These are phyloP conservation scores for Stegodyphus dumicola DNA, from an alignment of 1,140 invertebrate species.

Conservation along the genomic window DNA sequence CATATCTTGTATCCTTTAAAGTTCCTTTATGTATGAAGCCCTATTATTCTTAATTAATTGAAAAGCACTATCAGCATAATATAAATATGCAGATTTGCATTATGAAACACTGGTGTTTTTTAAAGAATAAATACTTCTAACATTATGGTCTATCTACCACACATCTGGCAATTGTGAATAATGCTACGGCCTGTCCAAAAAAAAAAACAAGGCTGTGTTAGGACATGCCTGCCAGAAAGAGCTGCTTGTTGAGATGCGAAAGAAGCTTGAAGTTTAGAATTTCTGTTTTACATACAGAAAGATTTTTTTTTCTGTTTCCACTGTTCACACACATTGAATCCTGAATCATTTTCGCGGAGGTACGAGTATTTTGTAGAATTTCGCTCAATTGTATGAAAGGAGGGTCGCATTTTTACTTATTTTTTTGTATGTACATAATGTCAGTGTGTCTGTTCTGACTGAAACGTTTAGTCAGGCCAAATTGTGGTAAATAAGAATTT, in stretches of 20 bases:
- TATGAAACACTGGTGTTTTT: too few species aligned
- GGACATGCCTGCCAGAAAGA: slow-evolving; percentile 18
- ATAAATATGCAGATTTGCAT: too few species aligned
- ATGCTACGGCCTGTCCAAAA: slow-evolving; percentile 31
- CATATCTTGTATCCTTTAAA: background rate
- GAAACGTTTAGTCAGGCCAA: slow-evolving; percentile 46
- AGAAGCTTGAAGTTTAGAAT: slow-evolving; percentile 32
- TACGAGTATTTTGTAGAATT: slow-evolving; percentile 61
- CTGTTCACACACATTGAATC: slow-evolving; percentile 30
- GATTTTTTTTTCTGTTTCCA: slow-evolving; percentile 44
- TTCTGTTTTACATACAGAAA: slow-evolving; percentile 32
- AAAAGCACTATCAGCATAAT: too few species aligned
- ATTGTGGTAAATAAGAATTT: slow-evolving; percentile 58
- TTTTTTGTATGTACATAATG: slow-evolving; percentile 60
- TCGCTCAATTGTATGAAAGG: slow-evolving; percentile 60
- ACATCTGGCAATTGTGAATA: slow-evolving; percentile 1
- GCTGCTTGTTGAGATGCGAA: slow-evolving; percentile 12
- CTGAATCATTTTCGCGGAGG: slow-evolving; percentile 36
- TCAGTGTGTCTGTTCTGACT: slow-evolving; percentile 57
- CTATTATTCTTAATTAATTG: too few species aligned
- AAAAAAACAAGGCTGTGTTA: slow-evolving; percentile 20
- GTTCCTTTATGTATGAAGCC: too few species aligned
- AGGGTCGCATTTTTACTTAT: slow-evolving; percentile 60
- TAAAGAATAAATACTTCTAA: too few species aligned
- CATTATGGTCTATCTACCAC: slow-evolving; percentile 30